Base-by-base conservation (phyloP, 2,797 vertebrate species). In the Margarornis squamiger region DNA sequence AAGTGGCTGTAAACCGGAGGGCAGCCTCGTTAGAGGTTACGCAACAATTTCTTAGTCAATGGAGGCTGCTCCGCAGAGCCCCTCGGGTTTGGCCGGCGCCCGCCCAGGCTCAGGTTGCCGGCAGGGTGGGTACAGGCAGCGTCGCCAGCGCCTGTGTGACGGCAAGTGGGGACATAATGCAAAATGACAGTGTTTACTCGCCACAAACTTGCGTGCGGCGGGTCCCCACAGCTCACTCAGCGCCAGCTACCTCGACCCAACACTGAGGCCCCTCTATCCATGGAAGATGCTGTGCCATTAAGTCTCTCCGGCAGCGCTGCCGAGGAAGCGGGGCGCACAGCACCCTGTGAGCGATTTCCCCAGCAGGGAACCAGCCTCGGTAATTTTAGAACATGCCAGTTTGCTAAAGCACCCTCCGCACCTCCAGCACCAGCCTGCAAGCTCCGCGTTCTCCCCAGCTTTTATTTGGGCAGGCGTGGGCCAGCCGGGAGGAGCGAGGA, bases 31-130 rank as follows among this genome's bases (percentile, higher is more conserved):
- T 78, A 57, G 79, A 77, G 70, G 88, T 97, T 97, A 96, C 14
- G 12, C 92, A 97, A 96, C 68, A 30, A 67, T 78, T 89, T 27
- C 86, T 90, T 89, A 72, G 93, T 93, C 92, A 96, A 66, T n/a
- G 27, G 23, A 86, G 86, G 90, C 91, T 65, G 90, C 86, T 90
- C 74, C 26, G 2, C 76, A 9, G 72, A 92, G 92, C 63, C 23
- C 3, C 74, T 67, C 15, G 65, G 82, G 66, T 80, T 96, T 93
- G 95, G 81, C 95, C 46, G 4, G 70, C 17, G 10, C 79, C 63
- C 11, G 1, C 73, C 59, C 3, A 4, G 57, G 86, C 87, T 96
- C 84, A 27, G 80, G 87, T 15, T 87, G 83, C 90, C 26, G 32
- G 38, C 73, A 74, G 67, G 70, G n/a, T 24, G 77, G 91, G 91